phyloP scores from a whole-genome alignment of 2,888 invertebrate genomes.

The Luffia ferchaultella region DNA sequence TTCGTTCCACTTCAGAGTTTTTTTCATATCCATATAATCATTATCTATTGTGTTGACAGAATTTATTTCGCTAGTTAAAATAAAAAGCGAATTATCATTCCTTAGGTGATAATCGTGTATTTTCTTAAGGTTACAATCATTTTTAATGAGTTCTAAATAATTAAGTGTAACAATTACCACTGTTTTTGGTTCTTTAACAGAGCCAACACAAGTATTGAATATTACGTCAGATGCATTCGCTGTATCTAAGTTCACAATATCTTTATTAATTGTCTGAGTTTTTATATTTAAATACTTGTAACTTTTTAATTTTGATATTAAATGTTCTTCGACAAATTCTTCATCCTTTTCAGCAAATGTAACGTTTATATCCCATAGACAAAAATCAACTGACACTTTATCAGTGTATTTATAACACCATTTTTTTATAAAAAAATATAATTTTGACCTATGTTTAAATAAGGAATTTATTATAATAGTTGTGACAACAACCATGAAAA shows the following conservation, averaged over 20 bases:
- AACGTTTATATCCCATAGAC: constrained; percentile 23
- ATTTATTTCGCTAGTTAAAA: constrained; percentile 2
- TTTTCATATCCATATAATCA: background rate
- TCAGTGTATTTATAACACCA: constrained; percentile 1
- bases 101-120: background rate
- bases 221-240: background rate
- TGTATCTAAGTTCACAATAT: background rate
- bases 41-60: background rate
- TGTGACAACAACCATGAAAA: background rate
- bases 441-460: background rate
- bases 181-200: background rate
- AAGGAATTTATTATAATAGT: background rate
- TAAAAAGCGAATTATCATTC: background rate
- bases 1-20: constrained; percentile 32
- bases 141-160: constrained; percentile 1
- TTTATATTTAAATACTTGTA: background rate
- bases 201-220: background rate
- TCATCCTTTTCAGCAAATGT: constrained; percentile 38
- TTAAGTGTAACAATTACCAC: background rate
- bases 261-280: background rate
- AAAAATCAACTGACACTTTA: constrained; percentile 6
- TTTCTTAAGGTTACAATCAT: background rate
- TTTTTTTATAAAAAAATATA: background rate
- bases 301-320: constrained; percentile 34
- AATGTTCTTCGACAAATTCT: constrained; percentile 40